Conservation (phyloP, 2,888 invertebrate species). For the Heliconius hortense region DNA sequence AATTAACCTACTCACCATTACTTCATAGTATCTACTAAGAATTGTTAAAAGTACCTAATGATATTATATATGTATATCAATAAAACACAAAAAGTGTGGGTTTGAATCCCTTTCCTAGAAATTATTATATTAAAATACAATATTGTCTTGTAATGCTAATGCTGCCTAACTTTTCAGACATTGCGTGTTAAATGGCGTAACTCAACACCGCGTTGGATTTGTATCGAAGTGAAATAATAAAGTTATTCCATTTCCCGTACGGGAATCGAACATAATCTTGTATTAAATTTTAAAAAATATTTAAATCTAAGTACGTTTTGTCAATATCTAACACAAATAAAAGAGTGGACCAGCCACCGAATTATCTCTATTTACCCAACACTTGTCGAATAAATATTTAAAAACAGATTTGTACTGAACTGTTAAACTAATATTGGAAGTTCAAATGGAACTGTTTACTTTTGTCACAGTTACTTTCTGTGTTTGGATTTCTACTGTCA, state of each 20-base stretch:
- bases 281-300: background rate
- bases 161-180: too few relatives aligned
- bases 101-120: too few relatives aligned
- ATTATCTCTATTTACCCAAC: conserved; percentile 1
- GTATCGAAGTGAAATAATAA: background rate
- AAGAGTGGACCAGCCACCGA: background rate
- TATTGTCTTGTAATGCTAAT: too few relatives aligned
- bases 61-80: too few relatives aligned
- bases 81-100: too few relatives aligned
- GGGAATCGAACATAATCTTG: background rate
- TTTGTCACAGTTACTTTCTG: background rate
- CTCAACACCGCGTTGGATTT: too few relatives aligned
- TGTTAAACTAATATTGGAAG: conserved; percentile 14
- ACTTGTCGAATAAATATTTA: conserved; percentile 5
- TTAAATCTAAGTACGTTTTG: background rate
- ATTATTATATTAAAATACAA: too few relatives aligned
- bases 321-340: background rate
- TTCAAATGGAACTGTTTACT: background rate
- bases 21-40: background rate
- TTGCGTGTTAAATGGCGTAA: too few relatives aligned
- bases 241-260: background rate
- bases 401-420: conserved; percentile 17
- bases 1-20: background rate
- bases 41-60: too few relatives aligned
- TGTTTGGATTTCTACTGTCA: background rate